Evolutionary conservation across 2,888 invertebrate species (phyloP).

Genomic region (Drosophila picticornis): DNA sequence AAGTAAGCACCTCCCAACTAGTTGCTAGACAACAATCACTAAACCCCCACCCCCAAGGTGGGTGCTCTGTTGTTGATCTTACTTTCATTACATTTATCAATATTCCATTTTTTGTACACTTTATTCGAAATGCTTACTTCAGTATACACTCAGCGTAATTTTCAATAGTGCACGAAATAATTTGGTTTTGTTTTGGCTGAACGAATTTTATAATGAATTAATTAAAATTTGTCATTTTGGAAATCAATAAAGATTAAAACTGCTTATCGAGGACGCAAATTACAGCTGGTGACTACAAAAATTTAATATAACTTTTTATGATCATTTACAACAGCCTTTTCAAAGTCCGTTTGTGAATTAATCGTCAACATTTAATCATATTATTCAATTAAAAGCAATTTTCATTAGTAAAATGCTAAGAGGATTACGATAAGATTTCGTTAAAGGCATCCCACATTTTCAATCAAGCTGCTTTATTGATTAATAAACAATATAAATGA

Average conservation of each 20-base stretch:
- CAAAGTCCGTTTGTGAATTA: slow-evolving; percentile 22
- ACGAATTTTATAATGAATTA: slow-evolving; percentile 12
- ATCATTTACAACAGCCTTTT: slow-evolving; percentile 14
- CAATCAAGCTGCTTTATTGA: not conserved
- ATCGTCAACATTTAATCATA: slow-evolving; percentile 37
- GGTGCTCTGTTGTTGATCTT: slow-evolving; percentile 31
- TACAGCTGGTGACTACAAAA: slow-evolving; percentile 27
- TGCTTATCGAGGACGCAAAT: slow-evolving; percentile 37
- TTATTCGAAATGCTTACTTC: not conserved
- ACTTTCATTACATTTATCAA: not conserved
- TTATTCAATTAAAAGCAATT: slow-evolving; percentile 40
- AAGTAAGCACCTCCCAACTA: slow-evolving; percentile 5
- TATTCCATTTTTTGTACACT: no score
- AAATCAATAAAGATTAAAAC: slow-evolving; percentile 67
- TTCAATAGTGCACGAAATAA: not conserved
- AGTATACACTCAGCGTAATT: not conserved
- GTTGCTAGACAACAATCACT: slow-evolving; percentile 7
- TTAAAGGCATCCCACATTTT: not conserved
- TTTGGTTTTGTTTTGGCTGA: slow-evolving; percentile 5
- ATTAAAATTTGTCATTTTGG: slow-evolving; percentile 40
- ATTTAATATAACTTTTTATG: slow-evolving; percentile 35
- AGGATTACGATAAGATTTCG: slow-evolving; percentile 4
- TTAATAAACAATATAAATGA: not conserved
- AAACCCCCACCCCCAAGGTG: not conserved
- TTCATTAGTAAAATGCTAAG: slow-evolving; percentile 6